phyloP scores from a whole-genome alignment of 37 sponge, comb jelly and placozoan species.

The Beroe forskalii region DNA sequence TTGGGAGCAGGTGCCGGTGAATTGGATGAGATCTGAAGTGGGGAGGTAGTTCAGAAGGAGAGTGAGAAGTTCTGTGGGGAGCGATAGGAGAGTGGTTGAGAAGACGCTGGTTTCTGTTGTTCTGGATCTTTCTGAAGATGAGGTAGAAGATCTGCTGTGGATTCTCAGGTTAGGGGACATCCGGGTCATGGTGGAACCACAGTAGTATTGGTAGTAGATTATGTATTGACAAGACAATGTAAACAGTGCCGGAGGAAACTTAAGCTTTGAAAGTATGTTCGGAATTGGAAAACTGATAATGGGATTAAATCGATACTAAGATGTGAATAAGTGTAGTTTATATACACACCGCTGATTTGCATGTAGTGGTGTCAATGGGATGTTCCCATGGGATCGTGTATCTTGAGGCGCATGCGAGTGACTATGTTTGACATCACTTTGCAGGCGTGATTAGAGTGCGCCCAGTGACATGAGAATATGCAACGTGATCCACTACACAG shows the following conservation, averaged over 20 bases:
- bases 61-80: not conserved
- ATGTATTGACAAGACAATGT: too few relatives aligned
- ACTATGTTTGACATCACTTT: not conserved
- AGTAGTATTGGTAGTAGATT: too few relatives aligned
- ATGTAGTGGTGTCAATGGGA: not conserved
- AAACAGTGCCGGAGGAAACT: too few relatives aligned
- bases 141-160: not conserved
- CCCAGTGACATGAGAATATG: not conserved
- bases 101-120: too few relatives aligned
- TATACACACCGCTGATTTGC: not conserved
- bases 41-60: conserved; percentile 11
- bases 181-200: conserved; percentile 20
- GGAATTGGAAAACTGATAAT: too few relatives aligned
- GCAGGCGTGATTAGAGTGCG: not conserved
- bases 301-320: too few relatives aligned
- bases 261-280: too few relatives aligned
- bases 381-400: not conserved
- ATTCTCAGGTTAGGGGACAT: conserved; percentile 26
- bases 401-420: not conserved
- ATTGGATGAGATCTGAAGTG: not conserved
- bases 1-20: not conserved
- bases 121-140: not conserved
- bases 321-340: too few relatives aligned
- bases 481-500: too few relatives aligned
- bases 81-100: not conserved